Evolutionary conservation across 2,113 vertebrate genomes (phyloP), one percentile per base, ranked within the genome.

Genomic region (Hymenochirus boettgeri): DNA sequence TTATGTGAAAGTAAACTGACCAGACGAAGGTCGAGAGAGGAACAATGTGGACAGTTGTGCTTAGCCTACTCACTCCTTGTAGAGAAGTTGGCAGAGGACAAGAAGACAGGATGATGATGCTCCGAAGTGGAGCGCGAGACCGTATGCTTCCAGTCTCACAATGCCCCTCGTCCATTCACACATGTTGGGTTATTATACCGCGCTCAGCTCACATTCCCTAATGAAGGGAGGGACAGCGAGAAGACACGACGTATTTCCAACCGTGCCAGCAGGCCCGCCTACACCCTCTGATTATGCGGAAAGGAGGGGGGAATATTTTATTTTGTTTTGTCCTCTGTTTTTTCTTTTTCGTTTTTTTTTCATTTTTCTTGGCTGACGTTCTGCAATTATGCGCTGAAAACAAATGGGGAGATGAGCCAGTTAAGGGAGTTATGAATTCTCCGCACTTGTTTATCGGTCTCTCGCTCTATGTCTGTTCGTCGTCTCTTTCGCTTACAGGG

Each of bases 71-170:
- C 59, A 56, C 65, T 69, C 65, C 65, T 60, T 69, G 65, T 47
- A 69, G 65, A 45, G 65, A 45, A 42, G 33, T 69, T 60, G 65
- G 65, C 65, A 69, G 65, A 59, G 60, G 46, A 57, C 65, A 27
- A 69, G 65, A 37, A 69, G 57, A n/a, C 57, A 69, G 56, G 57
- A 60, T 42, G 57, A 60, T 42, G 45, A 66, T 66, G 65, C 65
- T 69, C 65, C 56, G 2, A 25, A 69, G 29, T 53, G 57, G 56
- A 69, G 57, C 47, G 65, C 56, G 47, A 59, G 65, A 33, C 57
- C 65, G 65, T 69, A 60, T 69, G 65, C 65, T 69, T 69, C 65
- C 65, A 69, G 65, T 69, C 65, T 69, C 65, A 69, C 65, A 69
- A 69, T 69, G 65, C 65, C 65, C 65, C 56, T n/a, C 65, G 56